Evolutionary conservation across 2,797 vertebrate genomes (phyloP).

Genomic region (Artibeus jamaicensis): DNA sequence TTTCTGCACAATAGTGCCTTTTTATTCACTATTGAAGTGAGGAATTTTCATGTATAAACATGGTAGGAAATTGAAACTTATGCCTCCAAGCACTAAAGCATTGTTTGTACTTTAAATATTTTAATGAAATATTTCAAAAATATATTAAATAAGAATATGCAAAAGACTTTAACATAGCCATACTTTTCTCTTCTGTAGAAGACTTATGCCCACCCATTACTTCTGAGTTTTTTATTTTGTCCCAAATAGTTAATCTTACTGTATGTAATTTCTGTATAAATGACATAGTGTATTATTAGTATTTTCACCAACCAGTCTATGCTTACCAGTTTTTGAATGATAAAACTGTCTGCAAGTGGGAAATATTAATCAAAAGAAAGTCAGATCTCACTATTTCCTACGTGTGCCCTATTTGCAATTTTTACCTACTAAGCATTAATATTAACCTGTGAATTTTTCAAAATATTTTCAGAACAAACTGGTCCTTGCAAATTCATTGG

Average conservation of each 20-base stretch:
- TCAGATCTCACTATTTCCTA: not conserved
- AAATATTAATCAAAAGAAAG: not conserved
- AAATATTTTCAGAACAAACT: conserved; percentile 22
- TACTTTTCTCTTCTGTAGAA: not conserved
- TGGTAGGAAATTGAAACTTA: not conserved
- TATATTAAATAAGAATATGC: not conserved
- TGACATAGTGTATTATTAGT: not conserved
- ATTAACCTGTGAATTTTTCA: not conserved
- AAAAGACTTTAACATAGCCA: not conserved
- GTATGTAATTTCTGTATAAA: not conserved
- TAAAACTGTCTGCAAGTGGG: not conserved
- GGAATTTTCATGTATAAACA: not conserved
- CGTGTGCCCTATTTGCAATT: not conserved
- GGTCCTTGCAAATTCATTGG: not conserved
- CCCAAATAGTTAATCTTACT: not conserved
- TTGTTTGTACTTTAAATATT: not conserved
- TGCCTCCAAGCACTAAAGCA: not conserved
- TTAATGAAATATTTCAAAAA: not conserved
- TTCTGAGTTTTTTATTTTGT: not conserved
- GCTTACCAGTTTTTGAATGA: not conserved
- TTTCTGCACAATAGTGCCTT: not conserved
- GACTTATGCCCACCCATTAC: not conserved
- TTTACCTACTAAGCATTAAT: not conserved
- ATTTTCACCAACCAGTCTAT: not conserved
- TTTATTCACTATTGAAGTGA: not conserved